Evolutionary conservation across 2,113 vertebrate species (phyloP).

Genomic region (Callorhinus ursinus): DNA sequence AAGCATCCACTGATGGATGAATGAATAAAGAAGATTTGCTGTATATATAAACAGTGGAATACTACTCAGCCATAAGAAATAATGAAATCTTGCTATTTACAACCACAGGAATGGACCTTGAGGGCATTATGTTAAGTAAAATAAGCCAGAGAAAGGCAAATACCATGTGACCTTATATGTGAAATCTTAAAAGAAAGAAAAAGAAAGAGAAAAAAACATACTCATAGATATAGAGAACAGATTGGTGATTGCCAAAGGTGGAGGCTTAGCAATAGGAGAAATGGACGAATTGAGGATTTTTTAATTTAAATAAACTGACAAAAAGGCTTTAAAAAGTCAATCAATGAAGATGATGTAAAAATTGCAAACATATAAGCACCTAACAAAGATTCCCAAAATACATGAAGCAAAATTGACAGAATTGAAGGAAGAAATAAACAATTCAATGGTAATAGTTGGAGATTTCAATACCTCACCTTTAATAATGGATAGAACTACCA

Average conservation of each 20-base stretch:
- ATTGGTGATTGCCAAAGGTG: not conserved
- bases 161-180: not conserved
- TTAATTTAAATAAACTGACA: not conserved
- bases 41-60: not conserved
- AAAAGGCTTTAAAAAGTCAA: not conserved
- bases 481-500: not conserved
- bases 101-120: not conserved
- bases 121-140: not conserved
- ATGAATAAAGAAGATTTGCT: not conserved
- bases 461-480: not conserved
- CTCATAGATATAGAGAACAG: not conserved
- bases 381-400: not conserved
- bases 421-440: not conserved
- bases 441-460: not conserved
- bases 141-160: not conserved
- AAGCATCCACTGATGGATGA: not conserved
- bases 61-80: not conserved
- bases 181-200: not conserved
- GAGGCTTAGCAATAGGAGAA: not conserved
- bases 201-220: not conserved
- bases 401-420: not conserved
- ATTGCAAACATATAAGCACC: too few relatives aligned
- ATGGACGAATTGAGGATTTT: not conserved
- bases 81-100: not conserved
- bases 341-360: not conserved